Evolutionary conservation across 2,113 vertebrate genomes (phyloP), one percentile per base, ranked within the genome.

Genomic region (Neoarius graeffei): DNA sequence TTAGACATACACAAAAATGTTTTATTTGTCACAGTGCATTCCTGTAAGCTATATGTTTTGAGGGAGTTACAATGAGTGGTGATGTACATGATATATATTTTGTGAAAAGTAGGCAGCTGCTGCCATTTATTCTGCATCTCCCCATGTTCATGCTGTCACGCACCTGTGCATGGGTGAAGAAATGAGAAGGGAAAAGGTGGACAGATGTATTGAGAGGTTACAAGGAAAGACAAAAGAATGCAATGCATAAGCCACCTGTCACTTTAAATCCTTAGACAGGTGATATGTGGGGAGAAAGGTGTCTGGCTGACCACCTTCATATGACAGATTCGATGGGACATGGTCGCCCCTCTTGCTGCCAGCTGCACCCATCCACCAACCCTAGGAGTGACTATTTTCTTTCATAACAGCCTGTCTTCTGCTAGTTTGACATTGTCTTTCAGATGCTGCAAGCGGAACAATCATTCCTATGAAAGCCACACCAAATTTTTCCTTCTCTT

Each of bases 261-360:
- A 94, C 93, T 94, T 88, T 57, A 0, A 85, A 92, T 92, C 85
- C 85, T 89, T 74, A 84, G 88, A 94, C 94, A 93, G 94, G 96
- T 95, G 95, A 95, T 42, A n/a, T 23, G 87, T 89, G 86, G 20
- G 66, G 93, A 69, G 69, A 86, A 71, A 62, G 30, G 57, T 93
- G 93, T 93, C 93, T 94, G 20, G 81, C 52, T 0, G 88, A 92
- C 93, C 86, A 84, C 91, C 82, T 71, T 91, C 50, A 90, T 89
- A 89, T 96, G 96, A 96, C 95, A 95, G 80, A 96, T 95, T 90
- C 88, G 93, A 96, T 91, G 91, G 95, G 95, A 96, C 94, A 92
- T 81, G 8, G 0, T 92, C 88, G 93, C 94, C 95, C 91, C 94
- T 94, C 89, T 91, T 91, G 92, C 95, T 96, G 95, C 95, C 96